phyloP scores from a whole-genome alignment of 37 sponge, comb jelly and placozoan species.

The Cliona cf. orientalis region DNA sequence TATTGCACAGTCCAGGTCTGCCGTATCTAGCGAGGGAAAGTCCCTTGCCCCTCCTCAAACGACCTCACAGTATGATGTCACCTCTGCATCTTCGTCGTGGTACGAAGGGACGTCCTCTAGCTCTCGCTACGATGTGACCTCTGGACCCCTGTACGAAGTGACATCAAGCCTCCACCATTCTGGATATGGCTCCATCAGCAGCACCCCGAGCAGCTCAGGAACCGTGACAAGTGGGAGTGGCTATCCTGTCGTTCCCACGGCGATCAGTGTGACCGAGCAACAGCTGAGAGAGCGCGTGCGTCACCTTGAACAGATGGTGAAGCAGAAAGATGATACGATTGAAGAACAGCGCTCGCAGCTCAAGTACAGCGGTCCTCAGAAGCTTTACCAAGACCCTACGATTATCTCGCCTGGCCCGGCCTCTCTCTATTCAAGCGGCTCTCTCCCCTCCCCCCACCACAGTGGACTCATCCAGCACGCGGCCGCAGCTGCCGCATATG shows the following conservation, averaged over 20 bases:
- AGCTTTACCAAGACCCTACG: not conserved
- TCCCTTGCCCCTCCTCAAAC: no score
- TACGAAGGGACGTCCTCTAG: no score
- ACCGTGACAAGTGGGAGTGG: not conserved
- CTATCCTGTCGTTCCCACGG: not conserved
- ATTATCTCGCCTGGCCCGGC: not conserved
- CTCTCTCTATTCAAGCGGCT: not conserved
- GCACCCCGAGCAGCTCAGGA: not conserved
- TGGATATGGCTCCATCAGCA: not conserved
- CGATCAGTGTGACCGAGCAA: slow-evolving; percentile 8
- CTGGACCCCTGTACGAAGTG: no score
- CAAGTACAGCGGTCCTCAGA: not conserved
- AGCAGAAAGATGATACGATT: slow-evolving; percentile 10
- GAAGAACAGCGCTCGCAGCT: slow-evolving; percentile 4
- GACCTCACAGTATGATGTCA: no score
- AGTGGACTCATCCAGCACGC: slow-evolving; percentile 12
- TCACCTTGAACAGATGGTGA: slow-evolving; percentile 18
- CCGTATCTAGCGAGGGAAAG: no score
- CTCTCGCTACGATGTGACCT: no score
- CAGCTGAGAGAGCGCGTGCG: slow-evolving; percentile 24
- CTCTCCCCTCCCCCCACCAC: not conserved
- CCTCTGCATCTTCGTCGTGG: no score
- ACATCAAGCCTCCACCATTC: no score
- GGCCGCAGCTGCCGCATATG: not conserved
- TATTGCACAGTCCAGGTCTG: no score